phyloP scores from a whole-genome alignment of 1,140 invertebrate genomes.

The Portunus trituberculatus region DNA sequence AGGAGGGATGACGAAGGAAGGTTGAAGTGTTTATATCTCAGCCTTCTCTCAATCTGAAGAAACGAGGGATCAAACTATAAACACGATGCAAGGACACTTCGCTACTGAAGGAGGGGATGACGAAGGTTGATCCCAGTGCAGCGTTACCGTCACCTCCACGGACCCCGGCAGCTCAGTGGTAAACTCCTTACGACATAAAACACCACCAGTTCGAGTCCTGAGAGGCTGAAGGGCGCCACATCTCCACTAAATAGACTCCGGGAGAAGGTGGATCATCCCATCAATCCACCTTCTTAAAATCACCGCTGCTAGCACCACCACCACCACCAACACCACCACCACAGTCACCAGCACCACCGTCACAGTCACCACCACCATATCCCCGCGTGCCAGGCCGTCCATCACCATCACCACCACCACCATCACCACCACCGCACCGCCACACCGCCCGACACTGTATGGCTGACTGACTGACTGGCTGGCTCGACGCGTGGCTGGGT shows the following conservation, averaged over 20 bases:
- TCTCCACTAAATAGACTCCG: neutral
- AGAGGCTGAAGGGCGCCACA: neutral
- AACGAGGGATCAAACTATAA: no score
- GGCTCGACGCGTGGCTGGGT: neutral
- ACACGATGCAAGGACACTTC: no score
- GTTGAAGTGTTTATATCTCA: no score
- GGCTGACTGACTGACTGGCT: neutral
- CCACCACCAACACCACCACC: constrained; percentile 17
- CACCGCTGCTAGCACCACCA: constrained; percentile 33
- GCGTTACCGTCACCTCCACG: neutral
- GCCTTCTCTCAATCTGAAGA: no score
- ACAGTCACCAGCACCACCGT: constrained; percentile 29
- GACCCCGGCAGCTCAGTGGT: neutral
- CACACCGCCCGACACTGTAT: neutral
- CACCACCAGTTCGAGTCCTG: neutral
- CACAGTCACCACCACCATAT: constrained; percentile 28
- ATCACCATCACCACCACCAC: constrained; percentile 46
- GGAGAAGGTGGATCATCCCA: constrained; percentile 5
- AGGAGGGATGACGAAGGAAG: no score
- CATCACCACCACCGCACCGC: neutral
- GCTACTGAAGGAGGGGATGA: neutral
- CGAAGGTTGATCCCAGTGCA: neutral
- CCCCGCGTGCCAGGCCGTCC: neutral
- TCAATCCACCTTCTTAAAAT: constrained; percentile 37
- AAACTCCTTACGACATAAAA: neutral